Evolutionary conservation across 2,888 invertebrate species (phyloP).

Genomic region (Hemistola chrysoprasaria): DNA sequence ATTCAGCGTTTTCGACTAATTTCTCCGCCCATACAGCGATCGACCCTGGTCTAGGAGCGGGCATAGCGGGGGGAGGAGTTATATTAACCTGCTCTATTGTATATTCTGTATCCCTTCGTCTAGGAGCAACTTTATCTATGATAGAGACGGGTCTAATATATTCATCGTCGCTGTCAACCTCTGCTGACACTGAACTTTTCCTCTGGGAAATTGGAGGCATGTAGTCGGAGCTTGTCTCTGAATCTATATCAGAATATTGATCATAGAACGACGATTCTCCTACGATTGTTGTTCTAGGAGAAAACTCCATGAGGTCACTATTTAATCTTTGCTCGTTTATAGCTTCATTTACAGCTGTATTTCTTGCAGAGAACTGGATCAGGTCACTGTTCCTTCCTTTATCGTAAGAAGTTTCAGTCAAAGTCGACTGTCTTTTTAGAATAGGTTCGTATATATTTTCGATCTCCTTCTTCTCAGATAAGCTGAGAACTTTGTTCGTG

Average conservation of each 20-base stretch:
- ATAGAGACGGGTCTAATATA: slow-evolving; percentile 63
- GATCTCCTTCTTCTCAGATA: slow-evolving; percentile 31
- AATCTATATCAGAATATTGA: slow-evolving; percentile 43
- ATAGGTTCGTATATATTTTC: slow-evolving; percentile 55
- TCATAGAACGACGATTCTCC: slow-evolving; percentile 47
- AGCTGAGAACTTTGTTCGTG: slow-evolving; percentile 28
- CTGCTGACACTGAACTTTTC: slow-evolving; percentile 30
- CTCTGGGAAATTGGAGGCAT: slow-evolving; percentile 42
- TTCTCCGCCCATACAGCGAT: slow-evolving; percentile 73
- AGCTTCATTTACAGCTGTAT: slow-evolving; percentile 28
- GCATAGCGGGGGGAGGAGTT: slow-evolving; percentile 73
- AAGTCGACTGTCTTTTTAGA: slow-evolving; percentile 41
- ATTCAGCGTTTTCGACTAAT: slow-evolving; percentile 80
- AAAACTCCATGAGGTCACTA: slow-evolving; percentile 67
- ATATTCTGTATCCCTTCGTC: slow-evolving; percentile 50
- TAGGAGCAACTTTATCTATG: slow-evolving; percentile 65
- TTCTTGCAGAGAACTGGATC: slow-evolving; percentile 63
- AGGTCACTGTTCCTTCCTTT: slow-evolving; percentile 53
- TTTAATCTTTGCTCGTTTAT: slow-evolving; percentile 36
- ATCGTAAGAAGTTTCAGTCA: slow-evolving; percentile 33
- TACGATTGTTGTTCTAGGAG: slow-evolving; percentile 46
- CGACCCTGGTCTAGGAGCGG: slow-evolving; percentile 65
- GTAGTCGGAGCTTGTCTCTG: slow-evolving; percentile 61
- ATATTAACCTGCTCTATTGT: slow-evolving; percentile 68
- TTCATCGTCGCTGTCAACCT: slow-evolving; percentile 62